Evolutionary conservation across 2,888 invertebrate genomes (phyloP).

Genomic region (Lasioglossum oenotherae): DNA sequence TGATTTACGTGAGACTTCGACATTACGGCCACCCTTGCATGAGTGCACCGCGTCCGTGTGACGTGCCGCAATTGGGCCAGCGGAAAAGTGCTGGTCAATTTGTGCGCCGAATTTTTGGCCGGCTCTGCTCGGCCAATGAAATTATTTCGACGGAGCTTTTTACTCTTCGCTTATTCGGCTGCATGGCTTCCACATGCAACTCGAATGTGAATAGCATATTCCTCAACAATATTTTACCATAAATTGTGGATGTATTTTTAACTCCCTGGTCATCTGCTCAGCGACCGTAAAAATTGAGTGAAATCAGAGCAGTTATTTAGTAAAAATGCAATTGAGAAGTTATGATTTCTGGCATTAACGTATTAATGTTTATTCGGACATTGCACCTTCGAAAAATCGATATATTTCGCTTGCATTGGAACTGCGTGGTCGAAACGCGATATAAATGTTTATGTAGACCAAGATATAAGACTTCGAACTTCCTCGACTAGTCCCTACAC

Average conservation of each 20-base stretch:
- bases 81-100: constrained; percentile 21
- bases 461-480: too few species aligned
- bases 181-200: not conserved
- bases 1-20: constrained; percentile 74
- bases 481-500: too few species aligned
- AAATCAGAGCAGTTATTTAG: not conserved
- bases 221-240: not conserved
- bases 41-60: constrained; percentile 43
- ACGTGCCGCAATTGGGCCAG: constrained; percentile 51
- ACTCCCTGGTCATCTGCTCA: not conserved
- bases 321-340: not conserved
- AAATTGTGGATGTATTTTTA: not conserved
- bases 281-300: not conserved
- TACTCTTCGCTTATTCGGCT: not conserved
- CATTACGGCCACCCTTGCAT: constrained; percentile 54
- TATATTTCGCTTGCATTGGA: not conserved
- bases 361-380: not conserved
- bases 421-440: too few species aligned
- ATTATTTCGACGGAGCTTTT: not conserved
- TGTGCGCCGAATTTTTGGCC: constrained; percentile 29
- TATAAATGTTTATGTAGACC: too few species aligned
- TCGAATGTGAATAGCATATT: not conserved
- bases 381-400: not conserved
- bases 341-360: not conserved
- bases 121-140: not conserved